Base-by-base conservation (phyloP, 2,888 invertebrate species). In the Lamproptera curius region DNA sequence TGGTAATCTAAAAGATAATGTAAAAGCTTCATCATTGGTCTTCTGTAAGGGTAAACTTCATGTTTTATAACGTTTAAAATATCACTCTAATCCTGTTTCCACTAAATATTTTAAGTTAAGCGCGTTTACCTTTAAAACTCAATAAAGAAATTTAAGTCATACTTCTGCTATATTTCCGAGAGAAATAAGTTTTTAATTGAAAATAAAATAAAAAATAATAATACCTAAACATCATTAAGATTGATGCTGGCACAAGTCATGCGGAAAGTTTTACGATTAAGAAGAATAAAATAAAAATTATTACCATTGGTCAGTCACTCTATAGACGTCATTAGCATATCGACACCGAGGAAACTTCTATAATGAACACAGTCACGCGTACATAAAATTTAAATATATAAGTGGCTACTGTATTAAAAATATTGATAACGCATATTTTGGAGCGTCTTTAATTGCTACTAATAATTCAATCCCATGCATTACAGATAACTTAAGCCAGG, bases 361-460 rank as follows among this genome's bases (percentile, higher is more conserved):
- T 83, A 81, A 81, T 73, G 75, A 79, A 73, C 75, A 67, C 75
- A 83, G 79, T 78, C 79, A 83, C 73, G 85, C 82, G 76, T 75
- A 73, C 73, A 79, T 77, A 73, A 76, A 81, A 85, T 85, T 83
- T 81, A 68, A 83, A 84, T 82, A 70, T 61, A 71, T 76, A 74
- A 81, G 73, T 68, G 62, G 85, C 86, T 87, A 83, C 86, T 74
- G 86, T 84, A 80, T 84, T 84, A 80, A 82, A 73, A 81, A 81
- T 80, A 83, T 84, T 82, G 85, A 86, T 86, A 84, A 81, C 71
- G 68, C 66, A 73, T 77, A 80, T 79, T 82, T 78, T 76, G 75
- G 70, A 73, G 74, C 67, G 72, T 76, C 65, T 74, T 75, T 83
- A 82, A 80, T 76, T 76, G 78, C 68, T 75, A 75, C 76, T 83